Evolutionary conservation across 2,797 vertebrate species (phyloP).

Genomic region (Podargus strigoides): DNA sequence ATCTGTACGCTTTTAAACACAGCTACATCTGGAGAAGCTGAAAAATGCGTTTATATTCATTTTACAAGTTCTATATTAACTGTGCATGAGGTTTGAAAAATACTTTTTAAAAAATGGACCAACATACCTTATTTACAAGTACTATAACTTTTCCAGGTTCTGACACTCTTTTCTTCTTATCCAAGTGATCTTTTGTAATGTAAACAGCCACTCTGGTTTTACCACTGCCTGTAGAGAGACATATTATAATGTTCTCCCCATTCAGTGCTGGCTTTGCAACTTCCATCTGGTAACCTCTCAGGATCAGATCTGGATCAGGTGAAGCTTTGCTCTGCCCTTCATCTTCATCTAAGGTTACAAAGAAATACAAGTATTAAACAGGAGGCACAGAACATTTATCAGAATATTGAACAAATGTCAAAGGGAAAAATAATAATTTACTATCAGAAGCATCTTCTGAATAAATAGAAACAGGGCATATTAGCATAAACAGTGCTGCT

Average conservation of each 20-base stretch:
- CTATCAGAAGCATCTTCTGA: background rate
- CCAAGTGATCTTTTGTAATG: constrained; percentile 90
- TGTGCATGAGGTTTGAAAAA: background rate
- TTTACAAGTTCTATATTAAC: background rate
- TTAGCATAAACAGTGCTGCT: background rate
- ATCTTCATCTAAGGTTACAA: constrained; percentile 67
- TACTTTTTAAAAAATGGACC: background rate
- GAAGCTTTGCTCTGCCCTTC: constrained; percentile 55
- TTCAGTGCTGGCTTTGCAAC: constrained; percentile 88
- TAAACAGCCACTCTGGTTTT: constrained; percentile 96
- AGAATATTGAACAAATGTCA: background rate
- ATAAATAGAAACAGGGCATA: background rate
- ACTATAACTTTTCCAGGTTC: constrained; percentile 86
- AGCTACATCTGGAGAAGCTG: background rate
- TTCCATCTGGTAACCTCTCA: constrained; percentile 92
- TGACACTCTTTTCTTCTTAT: constrained; percentile 72
- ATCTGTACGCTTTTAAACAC: background rate
- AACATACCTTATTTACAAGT: constrained; percentile 92
- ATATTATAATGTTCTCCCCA: constrained; percentile 92
- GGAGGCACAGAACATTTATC: background rate
- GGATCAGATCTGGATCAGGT: constrained; percentile 74
- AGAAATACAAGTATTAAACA: constrained; percentile 16
- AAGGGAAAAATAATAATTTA: background rate
- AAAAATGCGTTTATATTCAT: background rate
- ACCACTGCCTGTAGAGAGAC: constrained; percentile 95